Conservation (phyloP, 2,888 invertebrate genomes). For the Eupsilia transversa region DNA sequence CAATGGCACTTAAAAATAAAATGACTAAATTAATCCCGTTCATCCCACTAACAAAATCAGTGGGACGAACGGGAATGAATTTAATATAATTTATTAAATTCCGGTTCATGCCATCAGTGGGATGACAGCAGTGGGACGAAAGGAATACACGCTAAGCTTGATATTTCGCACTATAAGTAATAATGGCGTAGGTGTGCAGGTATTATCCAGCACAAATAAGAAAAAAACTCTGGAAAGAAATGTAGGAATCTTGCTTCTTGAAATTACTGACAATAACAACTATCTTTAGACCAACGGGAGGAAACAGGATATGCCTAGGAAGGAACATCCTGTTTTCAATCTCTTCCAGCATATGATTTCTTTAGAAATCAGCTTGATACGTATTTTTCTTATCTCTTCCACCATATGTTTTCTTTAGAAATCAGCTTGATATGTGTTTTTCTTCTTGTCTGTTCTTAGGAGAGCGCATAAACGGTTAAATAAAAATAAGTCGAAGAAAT, state of each 20-base stretch:
- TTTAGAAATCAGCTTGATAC: neutral
- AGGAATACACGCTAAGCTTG: too few relatives aligned
- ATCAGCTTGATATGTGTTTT: neutral
- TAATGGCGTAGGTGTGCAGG: neutral
- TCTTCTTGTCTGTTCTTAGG: too few relatives aligned
- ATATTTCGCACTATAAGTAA: neutral
- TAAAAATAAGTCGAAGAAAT: too few relatives aligned
- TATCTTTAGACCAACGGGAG: neutral
- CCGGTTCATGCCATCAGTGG: too few relatives aligned
- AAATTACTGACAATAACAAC: neutral
- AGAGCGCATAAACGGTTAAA: too few relatives aligned
- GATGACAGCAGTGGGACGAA: too few relatives aligned
- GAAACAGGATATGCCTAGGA: neutral
- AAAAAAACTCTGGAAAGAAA: neutral
- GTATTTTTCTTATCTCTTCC: neutral
- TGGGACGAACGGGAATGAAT: too few relatives aligned
- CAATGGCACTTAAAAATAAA: too few relatives aligned
- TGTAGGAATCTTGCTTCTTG: neutral
- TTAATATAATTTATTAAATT: too few relatives aligned
- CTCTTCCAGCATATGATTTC: neutral
- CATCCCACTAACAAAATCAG: too few relatives aligned
- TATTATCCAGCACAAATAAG: neutral
- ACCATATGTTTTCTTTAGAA: neutral
- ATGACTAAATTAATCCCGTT: too few relatives aligned
- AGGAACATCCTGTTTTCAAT: neutral